Evolutionary conservation across 2,113 vertebrate genomes (phyloP), one percentile per base, ranked within the genome.

Genomic region (Tenrec ecaudatus): DNA sequence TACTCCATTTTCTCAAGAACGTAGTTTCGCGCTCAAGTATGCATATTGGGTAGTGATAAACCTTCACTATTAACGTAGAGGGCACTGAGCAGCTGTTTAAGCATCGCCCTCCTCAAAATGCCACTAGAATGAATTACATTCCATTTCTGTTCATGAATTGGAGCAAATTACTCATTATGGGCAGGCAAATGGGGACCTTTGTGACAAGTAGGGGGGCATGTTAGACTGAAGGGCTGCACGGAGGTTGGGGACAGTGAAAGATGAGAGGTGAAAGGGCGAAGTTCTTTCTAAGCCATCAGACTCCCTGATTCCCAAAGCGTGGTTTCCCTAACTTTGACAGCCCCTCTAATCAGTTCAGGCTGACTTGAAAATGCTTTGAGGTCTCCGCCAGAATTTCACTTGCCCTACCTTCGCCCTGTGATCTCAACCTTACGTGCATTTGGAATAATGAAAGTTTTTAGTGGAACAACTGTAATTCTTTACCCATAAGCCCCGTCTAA

Each of bases 81-180:
- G 96, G 94, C 96, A 96, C 88, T 68, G 85, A 85, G 87, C 88
- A 92, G 95, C 81, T 95, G 82, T 95, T 97, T 90, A 93, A 97
- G 81, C 93, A 93, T 95, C 89, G 95, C 80, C 31, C 86, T 92
- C 87, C 76, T 92, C 15, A 68, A 95, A 97, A 96, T 96, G 89
- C 69, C 79, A 89, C 90, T 88, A 92, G 96, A 90, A 86, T 83
- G 83, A 94, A 92, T 96, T 97, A 93, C 94, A 93, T 95, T 92
- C 86, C 82, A 96, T 96, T 97, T 96, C 92, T 96, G 82, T 92
- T 96, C 92, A 91, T 36, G 22, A 93, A 87, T 96, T 96, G 87
- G 69, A 98, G 97, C 95, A 98, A 98, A 98, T 98, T 91, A 94
- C 98, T 96, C 97, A 97, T 94, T 98, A 98, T 40, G 92, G 97